Conservation (phyloP, 2,888 invertebrate genomes). For the Agrotis ipsilon region DNA sequence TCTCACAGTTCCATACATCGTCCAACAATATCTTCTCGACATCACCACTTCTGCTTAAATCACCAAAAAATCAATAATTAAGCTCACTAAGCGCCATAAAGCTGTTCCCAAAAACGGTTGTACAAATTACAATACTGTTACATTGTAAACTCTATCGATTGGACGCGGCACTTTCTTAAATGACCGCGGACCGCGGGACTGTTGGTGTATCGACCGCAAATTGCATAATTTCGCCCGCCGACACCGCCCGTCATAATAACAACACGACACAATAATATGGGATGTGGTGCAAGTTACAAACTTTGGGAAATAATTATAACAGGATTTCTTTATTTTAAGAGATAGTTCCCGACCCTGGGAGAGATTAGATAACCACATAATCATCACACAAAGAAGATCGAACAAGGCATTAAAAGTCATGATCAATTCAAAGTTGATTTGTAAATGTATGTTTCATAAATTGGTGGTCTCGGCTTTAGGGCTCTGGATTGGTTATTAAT, state of each 20-base stretch:
- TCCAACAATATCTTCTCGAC: not conserved
- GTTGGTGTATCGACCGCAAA: slow-evolving; percentile 78
- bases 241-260: slow-evolving; percentile 82
- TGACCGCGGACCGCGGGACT: slow-evolving; percentile 38
- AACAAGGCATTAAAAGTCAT: too few species aligned
- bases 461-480: too few species aligned
- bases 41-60: slow-evolving; percentile 3
- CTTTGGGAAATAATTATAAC: too few species aligned
- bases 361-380: too few species aligned
- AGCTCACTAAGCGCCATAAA: slow-evolving; percentile 16
- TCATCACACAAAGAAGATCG: too few species aligned
- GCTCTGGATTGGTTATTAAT: too few species aligned
- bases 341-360: too few species aligned
- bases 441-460: too few species aligned
- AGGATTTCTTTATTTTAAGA: too few species aligned
- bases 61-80: slow-evolving; percentile 7
- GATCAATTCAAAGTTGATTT: too few species aligned
- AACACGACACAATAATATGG: slow-evolving; percentile 81
- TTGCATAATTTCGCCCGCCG: slow-evolving; percentile 84
- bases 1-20: not conserved
- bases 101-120: slow-evolving; percentile 50
- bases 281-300: slow-evolving; percentile 64
- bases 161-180: slow-evolving; percentile 57
- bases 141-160: slow-evolving; percentile 53
- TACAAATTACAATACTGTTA: slow-evolving; percentile 64